Evolutionary conservation across 2,888 invertebrate species (phyloP).

Genomic region (Oligia strigilis): DNA sequence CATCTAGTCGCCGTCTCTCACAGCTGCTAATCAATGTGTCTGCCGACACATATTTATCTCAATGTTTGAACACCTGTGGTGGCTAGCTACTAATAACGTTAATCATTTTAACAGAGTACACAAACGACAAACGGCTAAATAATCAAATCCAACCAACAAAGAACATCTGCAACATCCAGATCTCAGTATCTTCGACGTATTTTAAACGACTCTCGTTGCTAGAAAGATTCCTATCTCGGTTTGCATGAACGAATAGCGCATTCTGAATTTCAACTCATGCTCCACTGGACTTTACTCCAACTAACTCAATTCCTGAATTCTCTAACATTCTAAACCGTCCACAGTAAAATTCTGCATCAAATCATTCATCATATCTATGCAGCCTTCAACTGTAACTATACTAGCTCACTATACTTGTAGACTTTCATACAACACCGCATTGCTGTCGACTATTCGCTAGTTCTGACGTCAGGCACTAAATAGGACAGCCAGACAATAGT

Average conservation of each 20-base stretch:
- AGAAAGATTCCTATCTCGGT: conserved; percentile 1
- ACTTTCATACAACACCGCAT: conserved; percentile 47
- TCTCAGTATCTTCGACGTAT: neutral
- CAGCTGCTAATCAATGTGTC: no score
- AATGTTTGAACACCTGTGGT: neutral
- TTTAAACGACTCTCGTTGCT: conserved; percentile 1
- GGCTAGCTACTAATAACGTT: neutral
- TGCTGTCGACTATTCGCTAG: conserved; percentile 45
- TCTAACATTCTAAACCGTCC: conserved; percentile 10
- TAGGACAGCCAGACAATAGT: conserved; percentile 53
- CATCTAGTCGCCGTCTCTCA: no score
- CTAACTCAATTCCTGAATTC: conserved; percentile 21
- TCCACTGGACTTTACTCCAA: conserved; percentile 7
- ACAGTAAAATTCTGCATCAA: conserved; percentile 36
- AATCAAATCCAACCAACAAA: neutral
- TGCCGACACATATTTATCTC: neutral
- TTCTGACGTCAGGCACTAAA: conserved; percentile 59
- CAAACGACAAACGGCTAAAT: neutral
- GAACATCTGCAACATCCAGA: neutral
- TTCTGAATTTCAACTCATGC: conserved; percentile 2
- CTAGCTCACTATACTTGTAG: conserved; percentile 24
- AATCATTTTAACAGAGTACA: neutral
- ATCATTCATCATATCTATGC: conserved; percentile 29
- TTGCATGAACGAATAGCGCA: conserved; percentile 8
- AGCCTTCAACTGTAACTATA: conserved; percentile 19